phyloP scores from a whole-genome alignment of 2,113 vertebrate species.

The Colaptes auratus region DNA sequence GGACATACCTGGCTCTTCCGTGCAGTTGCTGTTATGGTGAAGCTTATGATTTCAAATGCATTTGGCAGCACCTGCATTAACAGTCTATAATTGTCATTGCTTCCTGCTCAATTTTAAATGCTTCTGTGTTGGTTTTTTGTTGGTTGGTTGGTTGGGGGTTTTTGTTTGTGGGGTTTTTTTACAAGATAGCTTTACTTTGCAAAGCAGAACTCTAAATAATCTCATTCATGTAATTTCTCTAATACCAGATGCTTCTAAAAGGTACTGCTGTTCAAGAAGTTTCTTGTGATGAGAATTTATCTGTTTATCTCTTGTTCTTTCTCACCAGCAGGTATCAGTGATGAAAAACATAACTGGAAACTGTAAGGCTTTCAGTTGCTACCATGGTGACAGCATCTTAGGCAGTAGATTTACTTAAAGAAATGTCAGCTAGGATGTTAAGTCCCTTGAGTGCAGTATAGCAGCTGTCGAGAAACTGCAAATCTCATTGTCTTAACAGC shows the following conservation, averaged over 20 bases:
- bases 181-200: not conserved
- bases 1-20: rapidly evolving
- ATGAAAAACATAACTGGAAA: not conserved
- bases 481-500: not conserved
- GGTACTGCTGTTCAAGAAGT: not conserved
- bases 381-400: not conserved
- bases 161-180: too few relatives aligned
- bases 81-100: not conserved
- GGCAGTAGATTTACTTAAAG: not conserved
- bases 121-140: not conserved
- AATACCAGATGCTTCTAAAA: not conserved
- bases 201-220: not conserved
- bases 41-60: not conserved
- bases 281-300: not conserved
- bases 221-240: not conserved
- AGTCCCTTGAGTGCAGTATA: not conserved
- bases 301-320: not conserved
- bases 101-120: not conserved
- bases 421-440: not conserved
- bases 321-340: not conserved
- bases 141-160: too few relatives aligned
- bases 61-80: not conserved
- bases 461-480: not conserved
- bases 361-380: not conserved
- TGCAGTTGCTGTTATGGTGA: not conserved